These are phyloP conservation scores for Stichodactyla mertensii DNA, from an alignment of 64 coral and sea anemone genomes.

Conservation along the genomic window DNA sequence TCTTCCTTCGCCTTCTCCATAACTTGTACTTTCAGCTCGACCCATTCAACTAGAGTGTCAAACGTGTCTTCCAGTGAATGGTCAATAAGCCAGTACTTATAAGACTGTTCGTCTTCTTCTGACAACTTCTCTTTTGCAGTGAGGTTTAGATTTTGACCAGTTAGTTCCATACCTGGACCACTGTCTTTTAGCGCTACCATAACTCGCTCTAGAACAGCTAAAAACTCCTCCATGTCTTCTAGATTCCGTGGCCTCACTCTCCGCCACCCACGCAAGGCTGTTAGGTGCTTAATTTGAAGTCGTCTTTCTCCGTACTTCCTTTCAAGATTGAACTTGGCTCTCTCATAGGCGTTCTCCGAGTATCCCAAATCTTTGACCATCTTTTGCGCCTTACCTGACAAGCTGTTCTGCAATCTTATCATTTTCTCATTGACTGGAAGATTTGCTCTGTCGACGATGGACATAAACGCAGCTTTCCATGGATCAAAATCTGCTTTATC, in stretches of 20 bases:
- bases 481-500: constrained; percentile 49
- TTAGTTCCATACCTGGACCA: constrained; percentile 33
- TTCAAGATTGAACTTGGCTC: constrained; percentile 41
- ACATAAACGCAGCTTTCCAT: constrained; percentile 61
- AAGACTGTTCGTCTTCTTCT: constrained; percentile 43
- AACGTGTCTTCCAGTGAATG: constrained; percentile 29
- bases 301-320: constrained; percentile 47
- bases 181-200: constrained; percentile 29
- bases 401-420: constrained; percentile 40
- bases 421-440: constrained; percentile 64
- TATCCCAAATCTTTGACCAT: constrained; percentile 48
- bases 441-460: constrained; percentile 26
- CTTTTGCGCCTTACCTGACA: constrained; percentile 41
- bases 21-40: constrained; percentile 32
- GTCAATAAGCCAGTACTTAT: constrained; percentile 32
- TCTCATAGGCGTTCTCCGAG: constrained; percentile 51
- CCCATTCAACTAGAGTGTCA: constrained; percentile 36
- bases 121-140: constrained; percentile 55
- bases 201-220: constrained; percentile 35
- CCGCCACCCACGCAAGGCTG: constrained; percentile 35
- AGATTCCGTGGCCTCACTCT: constrained; percentile 31
- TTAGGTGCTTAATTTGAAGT: constrained; percentile 48
- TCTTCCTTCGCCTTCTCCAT: constrained; percentile 53
- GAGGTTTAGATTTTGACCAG: constrained; percentile 42
- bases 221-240: constrained; percentile 55